Conservation (phyloP, 2,113 vertebrate species). For the Calidris pygmaea region DNA sequence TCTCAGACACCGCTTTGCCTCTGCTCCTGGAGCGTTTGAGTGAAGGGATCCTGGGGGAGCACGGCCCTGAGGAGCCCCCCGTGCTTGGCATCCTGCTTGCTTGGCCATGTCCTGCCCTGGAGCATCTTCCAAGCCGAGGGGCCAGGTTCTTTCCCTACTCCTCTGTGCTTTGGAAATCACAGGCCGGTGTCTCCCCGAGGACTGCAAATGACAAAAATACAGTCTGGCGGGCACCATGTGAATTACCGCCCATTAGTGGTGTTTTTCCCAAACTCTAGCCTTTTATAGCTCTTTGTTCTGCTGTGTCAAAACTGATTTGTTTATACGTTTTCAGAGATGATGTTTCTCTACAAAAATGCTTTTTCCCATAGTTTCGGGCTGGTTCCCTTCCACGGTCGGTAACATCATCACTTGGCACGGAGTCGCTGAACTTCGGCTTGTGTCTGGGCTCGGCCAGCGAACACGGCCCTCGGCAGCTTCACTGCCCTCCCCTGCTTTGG, state of each 20-base stretch:
- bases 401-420: not conserved
- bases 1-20: accelerated
- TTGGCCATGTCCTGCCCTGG: accelerated
- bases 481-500: accelerated
- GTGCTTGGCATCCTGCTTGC: not conserved
- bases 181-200: not conserved
- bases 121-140: accelerated
- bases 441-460: accelerated
- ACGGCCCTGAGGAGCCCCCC: not conserved
- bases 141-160: not conserved
- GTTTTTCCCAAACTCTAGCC: not conserved
- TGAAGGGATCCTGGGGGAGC: not conserved
- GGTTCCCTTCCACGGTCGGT: not conserved
- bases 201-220: not conserved
- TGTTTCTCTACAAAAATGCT: constrained; percentile 21
- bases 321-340: not conserved
- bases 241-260: not conserved
- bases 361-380: not conserved
- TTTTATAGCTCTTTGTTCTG: constrained; percentile 38
- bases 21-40: not conserved
- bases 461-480: not conserved
- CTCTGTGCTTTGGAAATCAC: not conserved
- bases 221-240: not conserved
- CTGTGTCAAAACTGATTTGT: not conserved
- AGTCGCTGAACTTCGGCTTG: not conserved